Evolutionary conservation across 2,797 vertebrate genomes (phyloP), one percentile per base, ranked within the genome.

Genomic region (Microcaecilia unicolor): DNA sequence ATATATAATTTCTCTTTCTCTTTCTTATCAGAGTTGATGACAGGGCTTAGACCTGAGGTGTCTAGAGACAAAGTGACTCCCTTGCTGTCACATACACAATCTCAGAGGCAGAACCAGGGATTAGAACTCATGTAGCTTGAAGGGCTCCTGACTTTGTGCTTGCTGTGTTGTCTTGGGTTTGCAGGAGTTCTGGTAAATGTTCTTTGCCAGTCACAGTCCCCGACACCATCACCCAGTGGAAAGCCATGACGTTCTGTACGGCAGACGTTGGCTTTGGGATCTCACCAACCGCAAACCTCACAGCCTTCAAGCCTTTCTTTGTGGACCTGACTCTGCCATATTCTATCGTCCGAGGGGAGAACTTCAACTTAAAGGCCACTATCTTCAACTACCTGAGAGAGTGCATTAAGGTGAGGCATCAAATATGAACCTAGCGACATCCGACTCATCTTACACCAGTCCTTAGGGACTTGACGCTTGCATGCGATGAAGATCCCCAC

Each of bases 191-290:
- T 8, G 58, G 64, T 16, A 50, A 5, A 4, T 40, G 22, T 30
- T 60, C 21, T 4, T 1, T 69, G 15, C 29, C 36, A 15, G 25
- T 74, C 46, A 83, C 51, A 0, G 72, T 86, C 23, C 89, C 89
- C 1, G 74, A 87, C 17, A 61, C 72, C 48, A 84, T 87, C 68
- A 89, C 90, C 2, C 67, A 76, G 22, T 93, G 88, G 87, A 71
- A 71, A 8, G 85, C 76, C 0, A 79, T 71, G 25, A 86, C 85
- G 3, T 89, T 91, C 72, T 93, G 90, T 57, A 44, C 81, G 39
- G 69, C 71, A 16, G 10, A 0, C 4, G 21, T 48, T 1, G 85
- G 84, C 30, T 77, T 90, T 13, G 86, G 86, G 19, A 47, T 88
- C 40, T 76, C 84, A 44, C 58, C 74, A 25, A 34, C 47, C 25